Evolutionary conservation across 2,113 vertebrate genomes (phyloP).

Genomic region (Cyanoderma ruficeps): DNA sequence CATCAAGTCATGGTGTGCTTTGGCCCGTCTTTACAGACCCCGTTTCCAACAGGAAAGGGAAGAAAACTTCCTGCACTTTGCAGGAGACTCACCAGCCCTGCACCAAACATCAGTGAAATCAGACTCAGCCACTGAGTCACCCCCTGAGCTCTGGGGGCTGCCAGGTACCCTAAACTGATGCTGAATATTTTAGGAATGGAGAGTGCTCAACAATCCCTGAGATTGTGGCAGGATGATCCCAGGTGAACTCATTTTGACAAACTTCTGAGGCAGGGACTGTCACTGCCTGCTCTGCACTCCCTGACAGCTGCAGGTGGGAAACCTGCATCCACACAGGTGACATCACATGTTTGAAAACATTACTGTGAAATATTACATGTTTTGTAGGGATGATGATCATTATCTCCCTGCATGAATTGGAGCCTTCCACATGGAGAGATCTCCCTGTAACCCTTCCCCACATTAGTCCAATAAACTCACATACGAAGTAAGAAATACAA

Average conservation of each 20-base stretch:
- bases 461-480: background rate
- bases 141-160: background rate
- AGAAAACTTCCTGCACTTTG: background rate
- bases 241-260: background rate
- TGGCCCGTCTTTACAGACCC: background rate
- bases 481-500: background rate
- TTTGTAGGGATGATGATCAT: background rate
- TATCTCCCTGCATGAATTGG: background rate
- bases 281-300: background rate
- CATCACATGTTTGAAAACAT: background rate
- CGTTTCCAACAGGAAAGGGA: background rate
- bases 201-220: background rate
- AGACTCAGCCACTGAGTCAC: background rate
- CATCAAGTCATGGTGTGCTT: background rate
- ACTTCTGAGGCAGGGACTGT: background rate
- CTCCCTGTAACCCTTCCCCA: background rate
- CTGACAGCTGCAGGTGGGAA: background rate
- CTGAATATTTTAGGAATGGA: background rate
- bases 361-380: background rate
- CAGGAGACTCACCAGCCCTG: background rate
- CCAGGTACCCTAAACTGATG: background rate
- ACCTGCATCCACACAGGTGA: background rate
- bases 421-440: background rate
- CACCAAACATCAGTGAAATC: background rate
- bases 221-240: rapidly evolving